Evolutionary conservation across 1,140 invertebrate genomes (phyloP), one percentile per base, ranked within the genome.

Genomic region (Procambarus clarkii): DNA sequence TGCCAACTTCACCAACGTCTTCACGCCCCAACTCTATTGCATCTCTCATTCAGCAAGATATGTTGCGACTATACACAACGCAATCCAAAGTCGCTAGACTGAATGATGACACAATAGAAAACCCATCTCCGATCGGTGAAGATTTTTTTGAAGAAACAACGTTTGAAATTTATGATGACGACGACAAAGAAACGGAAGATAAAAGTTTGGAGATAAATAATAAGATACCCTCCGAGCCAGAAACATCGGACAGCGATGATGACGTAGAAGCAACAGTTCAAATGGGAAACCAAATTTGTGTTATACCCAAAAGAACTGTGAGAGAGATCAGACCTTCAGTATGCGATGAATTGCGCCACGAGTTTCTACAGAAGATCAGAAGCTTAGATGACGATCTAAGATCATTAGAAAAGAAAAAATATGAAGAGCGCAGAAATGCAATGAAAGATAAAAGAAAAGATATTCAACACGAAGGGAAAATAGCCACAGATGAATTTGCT

Each of bases 11-110:
- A 18, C 86, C 86, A 15, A 76, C 76, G 18, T 24, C 89, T 21
- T 60, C 82, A n/a, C 82, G 89, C 3, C 89, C 89, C 45, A 83
- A 60, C 21, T 91, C 89, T 13, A 91, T 91, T 34, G 89, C 82
- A 7, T 48, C 89, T 11, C 77, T 85, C 15, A 80, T 91, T 50
- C 89, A 91, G 54, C 89, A 91, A 48, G 89, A 91, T 50, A 54
- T 85, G 11, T 5, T 83, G 89, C 74, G 82, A 34, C 34, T 79
- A 13, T 91, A 88, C 34, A 60, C 86, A 21, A 24, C 48, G 11
- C 45, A 45, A 44, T 77, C 54, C 4, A 34, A 21, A 13, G 77
- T 64, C 48, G n/a, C 74, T 21, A 64, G 21, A 64, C 18, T 18
- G 13, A 4, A 64, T 5, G 60, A 18, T n/a, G 60, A 85, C 15